Evolutionary conservation across 1,140 invertebrate species (phyloP), one percentile per base, ranked within the genome.

Genomic region (Potamilus streckersoni): DNA sequence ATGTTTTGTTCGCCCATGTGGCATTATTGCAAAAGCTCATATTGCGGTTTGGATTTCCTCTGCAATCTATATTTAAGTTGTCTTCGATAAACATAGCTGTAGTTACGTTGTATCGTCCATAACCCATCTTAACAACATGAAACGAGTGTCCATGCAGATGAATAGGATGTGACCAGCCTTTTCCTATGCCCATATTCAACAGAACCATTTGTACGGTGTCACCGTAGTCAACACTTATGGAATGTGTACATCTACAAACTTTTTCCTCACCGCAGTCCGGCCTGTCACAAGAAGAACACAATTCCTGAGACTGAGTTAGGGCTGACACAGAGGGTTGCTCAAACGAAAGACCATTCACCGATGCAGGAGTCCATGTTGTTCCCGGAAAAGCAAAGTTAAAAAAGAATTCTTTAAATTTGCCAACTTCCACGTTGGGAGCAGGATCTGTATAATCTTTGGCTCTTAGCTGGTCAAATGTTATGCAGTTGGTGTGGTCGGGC

Each of bases 141-240:
- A 95, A 95, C 80, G 91, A 92, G 87, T 94, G 93, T 3, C 94
- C 94, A 82, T 95, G 94, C 2, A 95, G 86, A 86, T 95, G 94
- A 78, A 94, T 93, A 16, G 94, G 92, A 83, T 94, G 91, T 74
- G 91, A 89, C 20, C 60, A 55, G 63, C 92, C 91, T 8, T 92
- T 89, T 80, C 92, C 91, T n/a, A 92, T 92, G 74, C 92, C 93
- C 91, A 80, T 69, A 83, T 82, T 83, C 81, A 79, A 65, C 68
- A 80, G 59, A 61, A 75, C 78, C 12, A 83, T 61, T 23, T 81
- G 79, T 20, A 81, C 66, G 6, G 27, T 16, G 63, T 79, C 68
- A 15, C 64, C 71, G n/a, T 64, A 55, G 13, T 77, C 63, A 8
- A 80, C 64, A 57, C 70, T 49, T 16, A 71, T 17, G 2, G 73